phyloP scores from a whole-genome alignment of 2,888 invertebrate genomes.

The Drosophila histrio region DNA sequence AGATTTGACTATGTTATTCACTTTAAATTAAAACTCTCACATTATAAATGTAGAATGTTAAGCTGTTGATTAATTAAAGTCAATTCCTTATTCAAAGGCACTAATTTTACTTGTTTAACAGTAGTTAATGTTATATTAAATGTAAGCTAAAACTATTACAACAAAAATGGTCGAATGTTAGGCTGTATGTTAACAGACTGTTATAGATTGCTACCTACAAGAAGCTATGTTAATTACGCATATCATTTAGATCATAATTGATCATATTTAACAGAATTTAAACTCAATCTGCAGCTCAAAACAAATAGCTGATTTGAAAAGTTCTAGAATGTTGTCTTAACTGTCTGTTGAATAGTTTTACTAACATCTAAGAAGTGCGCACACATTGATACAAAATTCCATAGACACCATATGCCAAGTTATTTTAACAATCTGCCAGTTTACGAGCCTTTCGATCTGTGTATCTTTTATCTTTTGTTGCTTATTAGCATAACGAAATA shows the following conservation, averaged over 20 bases:
- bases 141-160: neutral
- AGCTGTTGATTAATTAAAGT: too few species aligned
- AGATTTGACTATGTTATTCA: neutral
- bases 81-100: too few species aligned
- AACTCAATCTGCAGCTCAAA: too few species aligned
- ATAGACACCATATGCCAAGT: neutral
- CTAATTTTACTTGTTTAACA: neutral
- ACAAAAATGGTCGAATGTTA: neutral
- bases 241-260: too few species aligned
- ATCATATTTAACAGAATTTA: too few species aligned
- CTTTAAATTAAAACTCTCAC: neutral
- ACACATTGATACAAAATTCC: neutral
- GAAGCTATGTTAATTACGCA: too few species aligned
- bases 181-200: neutral
- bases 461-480: slow-evolving; percentile 1
- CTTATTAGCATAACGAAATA: slow-evolving; percentile 16
- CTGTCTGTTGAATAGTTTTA: neutral
- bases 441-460: neutral
- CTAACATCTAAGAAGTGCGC: neutral
- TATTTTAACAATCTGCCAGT: neutral
- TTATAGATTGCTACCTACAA: too few species aligned
- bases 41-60: neutral
- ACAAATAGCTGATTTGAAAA: too few species aligned
- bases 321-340: neutral
- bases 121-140: neutral